These are phyloP conservation scores for Macquaria australasica DNA, from an alignment of 2,113 vertebrate genomes.

Conservation along the genomic window DNA sequence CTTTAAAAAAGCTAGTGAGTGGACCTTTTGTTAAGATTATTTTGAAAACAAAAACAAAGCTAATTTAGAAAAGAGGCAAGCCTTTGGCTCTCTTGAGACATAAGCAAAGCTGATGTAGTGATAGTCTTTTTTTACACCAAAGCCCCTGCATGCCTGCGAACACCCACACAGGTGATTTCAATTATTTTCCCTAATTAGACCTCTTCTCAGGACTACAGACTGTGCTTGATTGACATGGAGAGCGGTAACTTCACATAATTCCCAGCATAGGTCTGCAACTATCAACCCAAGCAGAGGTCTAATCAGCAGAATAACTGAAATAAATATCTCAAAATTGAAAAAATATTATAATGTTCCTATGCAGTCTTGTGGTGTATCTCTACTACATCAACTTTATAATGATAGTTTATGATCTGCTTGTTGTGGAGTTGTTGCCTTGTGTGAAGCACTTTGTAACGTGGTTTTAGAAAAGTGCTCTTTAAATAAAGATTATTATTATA, in stretches of 20 bases:
- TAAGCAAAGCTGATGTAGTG: neutral
- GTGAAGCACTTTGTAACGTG: too few relatives aligned
- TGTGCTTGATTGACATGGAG: neutral
- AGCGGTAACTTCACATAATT: neutral
- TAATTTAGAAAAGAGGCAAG: neutral
- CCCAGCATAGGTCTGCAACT: neutral
- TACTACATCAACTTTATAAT: neutral
- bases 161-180: neutral
- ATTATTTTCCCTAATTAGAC: neutral
- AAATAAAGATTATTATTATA: too few relatives aligned
- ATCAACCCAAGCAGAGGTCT: neutral
- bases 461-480: too few relatives aligned
- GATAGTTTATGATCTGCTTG: neutral
- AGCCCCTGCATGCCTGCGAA: neutral
- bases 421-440: too few relatives aligned
- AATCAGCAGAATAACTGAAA: neutral
- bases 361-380: neutral
- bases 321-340: neutral
- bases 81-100: neutral
- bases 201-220: neutral
- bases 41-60: neutral
- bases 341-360: neutral
- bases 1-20: neutral
- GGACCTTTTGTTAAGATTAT: neutral
- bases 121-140: neutral